Conservation (phyloP, 2,888 invertebrate species). For the Bimastos eiseni region DNA sequence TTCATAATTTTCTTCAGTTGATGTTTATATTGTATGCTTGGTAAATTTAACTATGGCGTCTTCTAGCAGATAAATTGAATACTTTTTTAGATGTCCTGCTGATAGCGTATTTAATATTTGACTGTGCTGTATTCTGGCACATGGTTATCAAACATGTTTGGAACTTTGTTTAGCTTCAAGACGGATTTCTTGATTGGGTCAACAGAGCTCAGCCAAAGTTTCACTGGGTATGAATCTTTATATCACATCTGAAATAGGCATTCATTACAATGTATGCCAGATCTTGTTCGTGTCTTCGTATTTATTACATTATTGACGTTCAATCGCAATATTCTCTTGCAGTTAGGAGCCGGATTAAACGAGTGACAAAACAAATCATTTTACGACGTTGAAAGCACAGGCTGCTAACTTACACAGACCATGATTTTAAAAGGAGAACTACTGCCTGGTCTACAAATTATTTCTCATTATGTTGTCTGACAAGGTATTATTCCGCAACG, state of each 20-base stretch:
- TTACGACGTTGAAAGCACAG: neutral
- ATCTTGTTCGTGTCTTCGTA: neutral
- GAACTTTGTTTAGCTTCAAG: neutral
- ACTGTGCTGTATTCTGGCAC: neutral
- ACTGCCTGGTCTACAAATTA: too few species aligned
- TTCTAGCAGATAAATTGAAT: too few species aligned
- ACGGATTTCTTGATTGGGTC: slow-evolving; percentile 26
- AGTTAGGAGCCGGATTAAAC: neutral
- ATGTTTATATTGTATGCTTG: neutral
- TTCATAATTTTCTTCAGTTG: neutral
- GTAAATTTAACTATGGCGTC: too few species aligned
- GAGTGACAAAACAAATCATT: neutral
- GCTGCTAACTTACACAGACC: neutral
- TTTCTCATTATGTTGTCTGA: too few species aligned
- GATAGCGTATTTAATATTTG: neutral
- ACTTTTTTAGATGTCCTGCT: too few species aligned
- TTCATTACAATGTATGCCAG: neutral
- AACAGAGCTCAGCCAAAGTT: slow-evolving; percentile 24
- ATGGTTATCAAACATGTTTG: neutral
- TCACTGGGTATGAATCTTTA: slow-evolving; percentile 15
- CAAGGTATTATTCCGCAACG: too few species aligned
- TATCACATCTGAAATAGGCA: neutral
- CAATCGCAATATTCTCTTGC: neutral
- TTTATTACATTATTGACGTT: neutral
- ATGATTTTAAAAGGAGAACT: neutral